These are phyloP conservation scores for Seriola aureovittata DNA, from an alignment of 2,113 vertebrate species.

Conservation along the genomic window DNA sequence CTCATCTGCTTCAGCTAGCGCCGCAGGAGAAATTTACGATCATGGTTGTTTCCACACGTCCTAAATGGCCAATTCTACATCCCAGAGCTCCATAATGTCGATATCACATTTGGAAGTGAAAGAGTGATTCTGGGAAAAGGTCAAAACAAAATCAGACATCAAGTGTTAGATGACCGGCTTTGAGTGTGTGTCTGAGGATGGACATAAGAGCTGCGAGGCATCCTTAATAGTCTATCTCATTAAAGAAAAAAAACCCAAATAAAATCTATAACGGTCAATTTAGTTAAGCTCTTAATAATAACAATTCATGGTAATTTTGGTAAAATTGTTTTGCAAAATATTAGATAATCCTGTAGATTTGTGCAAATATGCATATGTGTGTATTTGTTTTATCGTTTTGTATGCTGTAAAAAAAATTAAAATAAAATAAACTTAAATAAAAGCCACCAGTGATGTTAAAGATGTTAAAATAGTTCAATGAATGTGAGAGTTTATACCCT, in stretches of 20 bases:
- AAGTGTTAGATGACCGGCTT: conserved; percentile 16
- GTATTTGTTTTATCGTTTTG: not conserved
- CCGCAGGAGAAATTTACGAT: conserved; percentile 65
- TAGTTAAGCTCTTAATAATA: not conserved
- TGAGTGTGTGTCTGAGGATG: conserved; percentile 39
- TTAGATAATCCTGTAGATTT: not conserved
- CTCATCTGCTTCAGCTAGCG: conserved; percentile 56
- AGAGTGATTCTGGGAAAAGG: conserved; percentile 63
- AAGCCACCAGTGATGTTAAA: not conserved
- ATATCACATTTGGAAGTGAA: conserved; percentile 62
- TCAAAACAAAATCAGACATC: conserved; percentile 53
- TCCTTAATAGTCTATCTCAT: not conserved
- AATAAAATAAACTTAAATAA: not conserved
- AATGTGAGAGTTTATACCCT: not conserved
- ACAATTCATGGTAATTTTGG: not conserved
- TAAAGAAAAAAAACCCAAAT: not conserved
- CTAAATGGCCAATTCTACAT: conserved; percentile 69
- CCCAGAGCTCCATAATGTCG: conserved; percentile 59
- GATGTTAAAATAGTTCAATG: not conserved
- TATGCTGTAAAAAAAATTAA: not conserved
- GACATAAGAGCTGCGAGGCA: conserved; percentile 1
- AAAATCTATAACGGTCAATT: not conserved
- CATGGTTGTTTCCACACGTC: conserved; percentile 62
- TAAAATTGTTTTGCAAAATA: not conserved
- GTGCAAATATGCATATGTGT: not conserved